These are phyloP conservation scores for Patella caerulea DNA, from an alignment of 2,888 invertebrate species.

Conservation along the genomic window DNA sequence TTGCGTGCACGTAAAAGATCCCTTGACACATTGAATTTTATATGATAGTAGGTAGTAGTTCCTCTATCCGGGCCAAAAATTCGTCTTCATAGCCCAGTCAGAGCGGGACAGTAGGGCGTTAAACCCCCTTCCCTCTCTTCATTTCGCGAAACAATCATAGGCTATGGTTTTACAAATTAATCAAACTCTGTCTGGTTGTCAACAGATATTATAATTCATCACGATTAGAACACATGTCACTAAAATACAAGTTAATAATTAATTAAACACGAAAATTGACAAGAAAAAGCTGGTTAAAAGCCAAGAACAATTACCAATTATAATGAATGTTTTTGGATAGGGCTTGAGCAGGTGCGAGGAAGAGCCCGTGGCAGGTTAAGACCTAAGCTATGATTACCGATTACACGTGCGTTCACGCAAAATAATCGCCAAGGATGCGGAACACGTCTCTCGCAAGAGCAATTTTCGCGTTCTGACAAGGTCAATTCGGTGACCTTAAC, in stretches of 20 bases:
- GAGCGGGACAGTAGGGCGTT: too few species aligned
- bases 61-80: too few species aligned
- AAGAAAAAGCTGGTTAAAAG: neutral
- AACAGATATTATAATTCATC: neutral
- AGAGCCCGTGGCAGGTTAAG: too few species aligned
- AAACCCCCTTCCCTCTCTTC: too few species aligned
- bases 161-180: too few species aligned
- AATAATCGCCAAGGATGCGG: conserved; percentile 6
- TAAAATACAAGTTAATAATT: neutral
- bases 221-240: neutral
- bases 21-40: too few species aligned
- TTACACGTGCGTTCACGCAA: conserved; percentile 13
- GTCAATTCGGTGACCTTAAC: neutral
- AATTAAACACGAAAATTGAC: conserved; percentile 4
- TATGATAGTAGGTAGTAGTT: too few species aligned
- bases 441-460: neutral
- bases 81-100: too few species aligned
- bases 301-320: neutral
- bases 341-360: neutral
- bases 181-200: neutral
- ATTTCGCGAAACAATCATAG: too few species aligned
- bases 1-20: too few species aligned
- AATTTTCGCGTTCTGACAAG: neutral
- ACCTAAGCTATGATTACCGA: neutral
- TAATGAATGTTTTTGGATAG: neutral